Evolutionary conservation across 2,113 vertebrate genomes (phyloP), one percentile per base, ranked within the genome.

Genomic region (Lophura nycthemera): DNA sequence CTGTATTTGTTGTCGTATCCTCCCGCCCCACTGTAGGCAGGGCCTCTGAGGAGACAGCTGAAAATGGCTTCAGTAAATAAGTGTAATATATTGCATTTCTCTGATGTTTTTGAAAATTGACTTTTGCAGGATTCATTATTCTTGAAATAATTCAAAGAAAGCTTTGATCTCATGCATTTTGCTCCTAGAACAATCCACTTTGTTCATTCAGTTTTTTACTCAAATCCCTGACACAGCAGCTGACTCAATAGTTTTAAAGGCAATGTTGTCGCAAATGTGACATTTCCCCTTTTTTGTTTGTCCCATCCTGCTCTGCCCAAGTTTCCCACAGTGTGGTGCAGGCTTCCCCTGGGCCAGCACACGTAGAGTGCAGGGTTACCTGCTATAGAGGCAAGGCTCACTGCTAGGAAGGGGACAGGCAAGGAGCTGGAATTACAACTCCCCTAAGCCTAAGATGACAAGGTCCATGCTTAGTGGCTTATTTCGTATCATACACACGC

Each of bases 281-380:
- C 22, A 52, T 63, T 81, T 40, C 43, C 25, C 29, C 11, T 36
- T 47, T 24, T 4, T 1, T 32, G 54, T 57, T 3, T 25, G 14
- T 2, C 4, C 5, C 24, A 36, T 43, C 1, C 17, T 7, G 3
- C 19, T 43, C 3, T 0, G 29, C 15, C 36, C 4, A 70, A 6
- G 2, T 19, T 20, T 47, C 40, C 50, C 38, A 34, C 2, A 6
- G 4, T 4, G 8, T 0, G 0, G 36, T 20, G 21, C 56, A 74
- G 27, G 29, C 43, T 65, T 38, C 38, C 6, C 6, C 57, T 14
- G 45, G 18, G 48, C 63, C 52, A 56, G 54, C 42, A 10, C 11
- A 38, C 16, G 19, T 47, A 14, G 30, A 30, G 59, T 7, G 65
- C 47, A 22, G 20, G 16, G 36, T 25, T 34, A 48, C 38, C 32